phyloP scores from a whole-genome alignment of 2,113 vertebrate species.

The Nerophis lumbriciformis region DNA sequence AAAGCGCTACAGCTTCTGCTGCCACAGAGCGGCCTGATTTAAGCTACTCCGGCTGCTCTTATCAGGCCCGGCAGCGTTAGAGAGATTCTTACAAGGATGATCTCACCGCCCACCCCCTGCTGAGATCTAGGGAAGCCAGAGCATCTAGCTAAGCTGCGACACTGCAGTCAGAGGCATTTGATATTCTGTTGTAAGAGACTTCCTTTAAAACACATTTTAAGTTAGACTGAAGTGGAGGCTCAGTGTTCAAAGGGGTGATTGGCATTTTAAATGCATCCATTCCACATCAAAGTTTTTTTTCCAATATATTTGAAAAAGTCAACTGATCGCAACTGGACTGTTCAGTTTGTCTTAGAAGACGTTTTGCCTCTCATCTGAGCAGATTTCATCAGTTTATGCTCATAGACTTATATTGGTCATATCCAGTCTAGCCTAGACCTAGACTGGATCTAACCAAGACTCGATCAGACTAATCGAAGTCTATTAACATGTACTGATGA shows the following conservation, averaged over 20 bases:
- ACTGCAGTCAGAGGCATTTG: constrained; percentile 31
- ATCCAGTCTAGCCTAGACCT: too few relatives aligned
- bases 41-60: constrained; percentile 50
- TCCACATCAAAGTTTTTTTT: too few relatives aligned
- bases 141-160: constrained; percentile 24
- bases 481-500: too few relatives aligned
- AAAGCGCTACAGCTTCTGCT: constrained; percentile 39
- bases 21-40: constrained; percentile 58
- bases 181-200: constrained; percentile 15
- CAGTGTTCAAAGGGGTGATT: constrained; percentile 15
- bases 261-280: constrained; percentile 3
- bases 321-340: too few relatives aligned
- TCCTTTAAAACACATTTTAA: constrained; percentile 9
- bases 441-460: too few relatives aligned
- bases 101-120: constrained; percentile 39
- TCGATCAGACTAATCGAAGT: too few relatives aligned
- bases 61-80: constrained; percentile 52
- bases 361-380: too few relatives aligned
- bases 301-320: not conserved
- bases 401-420: too few relatives aligned
- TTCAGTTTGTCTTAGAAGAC: too few relatives aligned
- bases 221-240: constrained; percentile 12
- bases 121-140: constrained; percentile 40
- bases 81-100: constrained; percentile 55
- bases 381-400: too few relatives aligned